Percentiles rank a stretch among this genome's conserved stretches.
phyloP scores from a whole-genome alignment of 2,797 vertebrate genomes.

The Pipistrellus nathusii region DNA sequence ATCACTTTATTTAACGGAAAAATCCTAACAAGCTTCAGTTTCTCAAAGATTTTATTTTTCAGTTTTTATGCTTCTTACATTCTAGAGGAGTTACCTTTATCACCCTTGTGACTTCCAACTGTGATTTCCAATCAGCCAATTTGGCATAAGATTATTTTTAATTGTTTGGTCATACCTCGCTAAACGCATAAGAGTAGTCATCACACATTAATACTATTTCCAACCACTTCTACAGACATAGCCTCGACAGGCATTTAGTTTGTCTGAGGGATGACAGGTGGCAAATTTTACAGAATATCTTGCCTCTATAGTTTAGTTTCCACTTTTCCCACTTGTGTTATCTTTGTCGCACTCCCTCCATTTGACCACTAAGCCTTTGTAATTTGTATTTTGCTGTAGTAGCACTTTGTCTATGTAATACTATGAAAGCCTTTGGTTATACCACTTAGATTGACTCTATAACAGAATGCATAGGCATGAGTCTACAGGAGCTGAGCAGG shows the following conservation, averaged over 20 bases:
- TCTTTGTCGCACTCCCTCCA: neutral
- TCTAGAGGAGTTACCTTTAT: neutral
- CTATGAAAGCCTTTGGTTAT: too few relatives aligned
- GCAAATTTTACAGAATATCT: neutral
- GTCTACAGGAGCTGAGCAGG: neutral
- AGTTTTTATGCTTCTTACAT: neutral
- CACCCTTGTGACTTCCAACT: constrained; percentile 6
- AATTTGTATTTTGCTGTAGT: neutral
- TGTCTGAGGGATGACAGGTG: neutral
- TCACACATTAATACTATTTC: neutral
- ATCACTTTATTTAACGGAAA: neutral
- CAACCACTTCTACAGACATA: neutral
- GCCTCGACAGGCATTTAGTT: neutral
- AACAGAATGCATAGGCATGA: neutral
- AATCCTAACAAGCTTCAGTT: neutral
- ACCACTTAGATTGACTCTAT: neutral
- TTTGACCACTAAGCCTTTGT: neutral
- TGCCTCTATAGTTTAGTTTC: neutral
- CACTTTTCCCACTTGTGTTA: neutral
- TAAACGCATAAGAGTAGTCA: neutral
- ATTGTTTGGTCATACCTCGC: neutral
- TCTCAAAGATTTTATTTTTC: constrained; percentile 50
- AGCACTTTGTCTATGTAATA: neutral
- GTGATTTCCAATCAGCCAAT: neutral
- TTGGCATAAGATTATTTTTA: constrained; percentile 13